Conservation (phyloP, 2,888 invertebrate species). For the Drosophila mettleri region DNA sequence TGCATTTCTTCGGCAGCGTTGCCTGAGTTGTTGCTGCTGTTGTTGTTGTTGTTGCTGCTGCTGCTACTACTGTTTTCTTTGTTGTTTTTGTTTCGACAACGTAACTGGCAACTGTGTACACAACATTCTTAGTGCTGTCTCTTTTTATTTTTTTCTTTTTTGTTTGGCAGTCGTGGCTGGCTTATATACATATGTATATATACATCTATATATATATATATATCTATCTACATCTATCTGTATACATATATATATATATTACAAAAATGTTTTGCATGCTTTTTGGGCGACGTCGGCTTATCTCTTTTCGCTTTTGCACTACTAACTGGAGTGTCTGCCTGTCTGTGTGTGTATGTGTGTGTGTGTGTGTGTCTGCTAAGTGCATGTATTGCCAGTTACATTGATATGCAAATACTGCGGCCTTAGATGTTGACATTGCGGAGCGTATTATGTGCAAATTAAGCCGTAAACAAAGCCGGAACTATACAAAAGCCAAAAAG, state of each 20-base stretch:
- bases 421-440: slow-evolving; percentile 49
- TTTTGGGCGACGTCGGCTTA: slow-evolving; percentile 56
- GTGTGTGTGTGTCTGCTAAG: too few relatives aligned
- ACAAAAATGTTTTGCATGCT: slow-evolving; percentile 34
- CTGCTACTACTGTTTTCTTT: slow-evolving; percentile 16
- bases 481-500: background rate
- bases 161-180: slow-evolving; percentile 19
- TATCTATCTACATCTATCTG: background rate
- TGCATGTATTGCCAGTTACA: slow-evolving; percentile 31
- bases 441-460: slow-evolving; percentile 27
- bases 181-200: background rate
- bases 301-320: slow-evolving; percentile 44
- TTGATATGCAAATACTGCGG: slow-evolving; percentile 66
- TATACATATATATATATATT: background rate
- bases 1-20: slow-evolving; percentile 54
- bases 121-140: slow-evolving; percentile 40
- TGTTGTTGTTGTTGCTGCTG: slow-evolving; percentile 31
- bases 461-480: slow-evolving; percentile 9
- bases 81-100: slow-evolving; percentile 33
- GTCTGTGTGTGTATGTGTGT: background rate
- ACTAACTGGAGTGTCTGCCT: slow-evolving; percentile 6
- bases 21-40: slow-evolving; percentile 20
- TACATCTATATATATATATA: background rate
- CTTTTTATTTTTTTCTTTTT: slow-evolving; percentile 31
- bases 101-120: slow-evolving; percentile 52